Percentiles rank a stretch among this genome's conserved stretches.
Conservation (phyloP, 1,140 invertebrate genomes). For the Megalopta genalis region DNA sequence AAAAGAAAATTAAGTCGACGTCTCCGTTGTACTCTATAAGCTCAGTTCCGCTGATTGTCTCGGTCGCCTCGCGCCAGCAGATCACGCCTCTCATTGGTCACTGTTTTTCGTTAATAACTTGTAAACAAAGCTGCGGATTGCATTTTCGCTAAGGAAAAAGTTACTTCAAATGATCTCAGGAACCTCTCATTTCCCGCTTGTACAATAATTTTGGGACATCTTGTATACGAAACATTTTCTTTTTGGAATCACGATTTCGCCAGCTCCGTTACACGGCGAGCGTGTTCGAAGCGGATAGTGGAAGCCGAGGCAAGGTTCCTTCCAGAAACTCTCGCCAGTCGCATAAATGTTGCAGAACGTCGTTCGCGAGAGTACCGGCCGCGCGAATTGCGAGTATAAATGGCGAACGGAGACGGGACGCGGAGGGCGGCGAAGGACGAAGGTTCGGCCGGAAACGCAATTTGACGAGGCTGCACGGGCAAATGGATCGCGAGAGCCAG, state of each 20-base stretch:
- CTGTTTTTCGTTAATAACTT: no score
- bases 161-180: no score
- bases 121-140: no score
- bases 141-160: no score
- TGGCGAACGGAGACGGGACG: neutral
- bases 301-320: neutral
- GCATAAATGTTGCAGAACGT: constrained; percentile 1
- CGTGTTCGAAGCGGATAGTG: neutral
- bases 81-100: no score
- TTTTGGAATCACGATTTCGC: neutral
- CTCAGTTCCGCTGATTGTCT: no score
- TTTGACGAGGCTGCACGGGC: neutral
- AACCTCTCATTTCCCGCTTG: no score
- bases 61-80: no score
- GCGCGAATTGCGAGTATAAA: constrained; percentile 5
- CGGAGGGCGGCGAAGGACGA: neutral
- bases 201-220: no score
- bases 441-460: constrained; percentile 6
- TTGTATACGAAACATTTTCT: neutral
- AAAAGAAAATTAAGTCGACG: no score
- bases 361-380: neutral
- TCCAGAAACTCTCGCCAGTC: neutral
- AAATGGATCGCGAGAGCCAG: neutral
- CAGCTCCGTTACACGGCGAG: neutral
- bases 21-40: no score